Evolutionary conservation across 2,113 vertebrate species (phyloP), one percentile per base, ranked within the genome.

Genomic region (Tachuris rubrigastra): DNA sequence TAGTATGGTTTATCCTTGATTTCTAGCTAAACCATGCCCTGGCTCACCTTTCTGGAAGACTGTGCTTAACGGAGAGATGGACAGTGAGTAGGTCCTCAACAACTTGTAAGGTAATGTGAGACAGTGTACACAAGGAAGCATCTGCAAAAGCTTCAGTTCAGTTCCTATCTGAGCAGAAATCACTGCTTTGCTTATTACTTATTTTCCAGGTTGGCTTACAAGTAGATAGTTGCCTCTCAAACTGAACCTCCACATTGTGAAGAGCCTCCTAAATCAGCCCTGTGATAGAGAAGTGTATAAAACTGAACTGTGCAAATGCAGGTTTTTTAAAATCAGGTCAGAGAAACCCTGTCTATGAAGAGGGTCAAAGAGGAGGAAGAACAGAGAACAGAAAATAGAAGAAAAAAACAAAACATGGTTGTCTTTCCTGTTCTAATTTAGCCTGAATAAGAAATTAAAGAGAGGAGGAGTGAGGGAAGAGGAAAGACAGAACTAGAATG

Each of bases 361-460:
- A 95, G 31, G 53, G 87, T 95, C 87, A 86, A 92, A 78, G 31
- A 82, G 23, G 8, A 81, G 59, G 67, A 89, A 91, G 62, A 77
- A 85, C 15, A 76, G 27, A 86, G 68, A 86, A 88, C 12, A 94
- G n/a, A 87, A 84, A 47, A 12, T 5, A 7, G 8, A 1, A 2
- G 16, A 23, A 6, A 16, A 18, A 44, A 37, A 66, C 76, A 14
- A 50, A 24, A 2, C 14, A 27, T n/a, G 13, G 6, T n/a, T 87
- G 24, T 75, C 91, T 91, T 95, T 92, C 82, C 93, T 87, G 53
- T 25, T 93, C 95, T 92, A 74, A 71, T 96, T 96, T 94, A 92
- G 33, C 71, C 94, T 92, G 83, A 88, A 92, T 94, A 81, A 87
- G 52, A 94, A 90, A 92, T 87, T 90, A 88, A 37, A 24, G 42